Base-by-base conservation (phyloP, 2,797 vertebrate species). In the Okamejei kenojei region DNA sequence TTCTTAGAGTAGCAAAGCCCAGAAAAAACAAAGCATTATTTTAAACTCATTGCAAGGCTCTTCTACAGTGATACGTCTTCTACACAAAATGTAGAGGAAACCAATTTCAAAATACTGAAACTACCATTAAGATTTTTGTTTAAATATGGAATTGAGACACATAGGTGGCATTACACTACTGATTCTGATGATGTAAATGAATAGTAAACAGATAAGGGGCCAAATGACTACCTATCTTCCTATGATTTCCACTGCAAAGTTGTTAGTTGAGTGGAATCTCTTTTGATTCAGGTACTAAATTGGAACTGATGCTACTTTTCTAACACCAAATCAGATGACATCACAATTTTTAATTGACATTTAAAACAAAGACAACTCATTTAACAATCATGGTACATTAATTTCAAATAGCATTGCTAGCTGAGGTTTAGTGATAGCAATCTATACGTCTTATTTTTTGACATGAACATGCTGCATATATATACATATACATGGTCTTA, bases 361-460 rank as follows among this genome's bases (percentile, higher is more conserved):
- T 86, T 29, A 82, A 0, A 8, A 26, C 26, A 65, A 90, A 21
- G 13, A 7, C 7, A 63, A n/a, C 15, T 71, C n/a, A 68, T 38
- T 71, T 19, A 35, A 71, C 32, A 68, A 90, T 71, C 65, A 23
- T 90, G 45, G 38, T 26, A 54, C 21, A 29, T 76, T 92, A 71
- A 45, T 74, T 76, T 58, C 13, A 74, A 26, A 76, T 92, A 23
- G 23, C 90, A 74, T 45, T 54, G 45, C 58, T 73, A 45, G 26
- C 21, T 45, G n/a, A n/a, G 23, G 29, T 11, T 7, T 26, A 74
- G 29, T 32, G 38, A 76, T 91, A 19, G 54, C 17, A 4, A 73
- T 73, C 71, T 74, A 74, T 11, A 45, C 26, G 71, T 94, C 96
- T 97, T 96, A 96, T 96, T 97, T 95, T 79, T 94, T 81, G 94